Percentiles rank a stretch among this genome's conserved stretches.
Evolutionary conservation across 2,888 invertebrate species (phyloP).

Genomic region (Epinotia ramella): DNA sequence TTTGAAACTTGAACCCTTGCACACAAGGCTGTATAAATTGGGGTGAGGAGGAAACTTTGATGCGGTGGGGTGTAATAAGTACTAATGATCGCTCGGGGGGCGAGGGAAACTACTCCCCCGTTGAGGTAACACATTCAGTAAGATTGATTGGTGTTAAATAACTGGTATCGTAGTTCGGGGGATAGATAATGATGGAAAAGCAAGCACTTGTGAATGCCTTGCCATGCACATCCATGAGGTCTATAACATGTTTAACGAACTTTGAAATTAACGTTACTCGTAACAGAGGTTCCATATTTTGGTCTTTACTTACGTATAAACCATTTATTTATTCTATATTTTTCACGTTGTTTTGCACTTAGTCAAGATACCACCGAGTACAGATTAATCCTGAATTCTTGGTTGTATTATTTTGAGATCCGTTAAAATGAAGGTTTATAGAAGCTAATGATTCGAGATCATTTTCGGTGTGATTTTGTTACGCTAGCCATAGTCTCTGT

Average conservation of each 20-base stretch:
- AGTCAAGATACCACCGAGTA: no score
- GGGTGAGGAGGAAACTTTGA: constrained; percentile 40
- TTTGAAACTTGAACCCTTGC: constrained; percentile 39
- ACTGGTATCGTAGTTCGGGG: constrained; percentile 14
- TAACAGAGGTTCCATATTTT: neutral
- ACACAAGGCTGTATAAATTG: constrained; percentile 19
- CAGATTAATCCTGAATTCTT: no score
- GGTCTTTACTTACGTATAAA: no score
- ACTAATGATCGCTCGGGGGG: constrained; percentile 43
- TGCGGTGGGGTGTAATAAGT: constrained; percentile 44
- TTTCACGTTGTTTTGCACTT: no score
- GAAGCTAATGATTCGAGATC: no score
- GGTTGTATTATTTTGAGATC: no score
- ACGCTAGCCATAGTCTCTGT: no score
- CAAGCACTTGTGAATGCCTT: neutral
- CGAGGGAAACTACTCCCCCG: constrained; percentile 35
- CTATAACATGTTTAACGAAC: neutral
- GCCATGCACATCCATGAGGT: neutral
- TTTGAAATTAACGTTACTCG: neutral
- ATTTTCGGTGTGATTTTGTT: no score
- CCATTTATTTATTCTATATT: no score
- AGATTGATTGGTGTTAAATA: constrained; percentile 39
- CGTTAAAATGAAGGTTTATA: no score
- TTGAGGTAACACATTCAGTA: constrained; percentile 27
- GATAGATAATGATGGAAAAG: constrained; percentile 9